Evolutionary conservation across 2,113 vertebrate genomes (phyloP).

Genomic region (Laticauda colubrina): DNA sequence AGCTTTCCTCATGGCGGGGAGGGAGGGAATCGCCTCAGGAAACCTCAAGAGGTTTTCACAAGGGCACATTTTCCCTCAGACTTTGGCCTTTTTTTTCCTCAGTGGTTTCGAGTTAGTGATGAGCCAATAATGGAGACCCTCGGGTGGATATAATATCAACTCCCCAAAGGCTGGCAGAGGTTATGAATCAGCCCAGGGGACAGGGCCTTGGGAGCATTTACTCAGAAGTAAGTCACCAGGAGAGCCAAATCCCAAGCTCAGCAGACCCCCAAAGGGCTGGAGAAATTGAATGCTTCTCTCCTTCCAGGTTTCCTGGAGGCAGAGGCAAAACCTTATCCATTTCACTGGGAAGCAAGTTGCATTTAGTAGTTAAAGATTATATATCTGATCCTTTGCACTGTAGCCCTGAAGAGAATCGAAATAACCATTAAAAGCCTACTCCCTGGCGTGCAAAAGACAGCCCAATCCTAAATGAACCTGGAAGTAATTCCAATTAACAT

Average conservation of each 20-base stretch:
- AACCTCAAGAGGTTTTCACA: neutral
- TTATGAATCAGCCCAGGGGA: neutral
- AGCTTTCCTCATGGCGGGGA: neutral
- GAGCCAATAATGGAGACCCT: neutral
- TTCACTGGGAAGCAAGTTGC: neutral
- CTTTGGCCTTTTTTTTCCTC: neutral
- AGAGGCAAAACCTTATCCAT: neutral
- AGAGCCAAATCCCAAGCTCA: neutral
- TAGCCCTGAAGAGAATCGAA: neutral
- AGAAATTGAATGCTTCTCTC: neutral
- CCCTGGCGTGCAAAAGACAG: neutral
- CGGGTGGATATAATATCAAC: neutral
- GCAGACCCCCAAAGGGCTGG: neutral
- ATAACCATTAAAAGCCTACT: neutral
- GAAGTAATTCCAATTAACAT: neutral
- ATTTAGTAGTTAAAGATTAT: neutral
- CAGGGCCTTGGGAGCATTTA: neutral
- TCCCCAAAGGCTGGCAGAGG: neutral
- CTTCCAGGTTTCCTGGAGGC: neutral
- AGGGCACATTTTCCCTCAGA: neutral
- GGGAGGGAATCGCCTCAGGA: neutral
- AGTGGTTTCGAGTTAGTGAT: neutral
- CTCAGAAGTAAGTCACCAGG: neutral
- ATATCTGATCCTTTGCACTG: neutral
- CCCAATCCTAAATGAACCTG: conserved; percentile 5